Evolutionary conservation across 1,140 invertebrate genomes (phyloP), one percentile per base, ranked within the genome.

Genomic region (Penaeus vannamei): DNA sequence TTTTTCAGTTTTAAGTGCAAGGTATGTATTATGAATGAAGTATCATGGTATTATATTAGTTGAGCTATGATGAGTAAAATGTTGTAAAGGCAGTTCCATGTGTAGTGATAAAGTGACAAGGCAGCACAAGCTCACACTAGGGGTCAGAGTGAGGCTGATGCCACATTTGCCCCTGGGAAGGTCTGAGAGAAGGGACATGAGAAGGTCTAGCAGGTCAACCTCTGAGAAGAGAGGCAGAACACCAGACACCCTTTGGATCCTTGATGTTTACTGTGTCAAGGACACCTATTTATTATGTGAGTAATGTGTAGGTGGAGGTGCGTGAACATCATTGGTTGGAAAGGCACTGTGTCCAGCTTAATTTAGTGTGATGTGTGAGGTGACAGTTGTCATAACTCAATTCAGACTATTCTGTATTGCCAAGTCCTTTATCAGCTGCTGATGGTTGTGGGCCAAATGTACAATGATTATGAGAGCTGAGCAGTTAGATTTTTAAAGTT

Each of bases 351-450:
- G 72, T 76, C 72, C 72, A 76, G 72, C 72, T 76, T 32, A 76
- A 20, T 76, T 76, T 17, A 76, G 72, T 76, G 29, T 36, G 42
- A 76, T 76, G 23, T 20, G 72, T 36, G 42, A 76, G 72, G 72
- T 76, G 72, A 76, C 26, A 8, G 12, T 29, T 20, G 5, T 76
- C n/a, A 29, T 76, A 76, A 76, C 72, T 76, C 72, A 76, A 76
- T 76, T 76, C 72, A 76, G 72, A 76, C 72, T 76, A 76, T 76
- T 76, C 72, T 76, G 72, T 76, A 29, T 17, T 76, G 53, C 53
- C 12, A 17, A 53, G 53, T 53, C 53, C 53, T 53, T 12, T 53
- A 17, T 53, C 53, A 12, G 0, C 0, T 53, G 53, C 53, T 17
- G 1, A 53, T 53, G 53, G 53, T 53, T 53, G 53, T 53, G 53